Evolutionary conservation across 2,888 invertebrate genomes (phyloP).

Genomic region (Clostera curtula): DNA sequence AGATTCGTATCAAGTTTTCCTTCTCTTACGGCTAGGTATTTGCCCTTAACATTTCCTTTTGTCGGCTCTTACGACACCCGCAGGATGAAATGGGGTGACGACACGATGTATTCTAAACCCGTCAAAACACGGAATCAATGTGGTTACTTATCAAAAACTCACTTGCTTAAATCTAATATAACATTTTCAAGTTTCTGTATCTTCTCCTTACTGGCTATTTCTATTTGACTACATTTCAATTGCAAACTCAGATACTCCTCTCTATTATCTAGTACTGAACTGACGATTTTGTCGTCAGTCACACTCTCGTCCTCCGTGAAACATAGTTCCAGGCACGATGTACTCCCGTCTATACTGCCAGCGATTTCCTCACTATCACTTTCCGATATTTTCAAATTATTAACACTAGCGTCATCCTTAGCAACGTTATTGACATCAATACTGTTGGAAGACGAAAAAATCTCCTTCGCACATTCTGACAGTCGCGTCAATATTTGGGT

Average conservation of each 20-base stretch:
- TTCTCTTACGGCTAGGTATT: no score
- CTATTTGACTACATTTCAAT: conserved; percentile 66
- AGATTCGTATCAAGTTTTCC: no score
- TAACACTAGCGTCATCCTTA: conserved; percentile 57
- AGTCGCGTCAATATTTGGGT: conserved; percentile 62
- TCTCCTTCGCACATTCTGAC: conserved; percentile 69
- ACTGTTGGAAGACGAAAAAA: conserved; percentile 63
- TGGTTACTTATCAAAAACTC: no score
- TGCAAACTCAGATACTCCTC: conserved; percentile 69
- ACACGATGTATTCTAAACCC: no score
- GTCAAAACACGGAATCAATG: no score
- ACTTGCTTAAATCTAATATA: conserved; percentile 79
- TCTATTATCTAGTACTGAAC: conserved; percentile 51
- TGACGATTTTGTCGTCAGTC: conserved; percentile 47
- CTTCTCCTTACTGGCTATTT: conserved; percentile 60
- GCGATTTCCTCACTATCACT: conserved; percentile 67
- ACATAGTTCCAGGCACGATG: conserved; percentile 64
- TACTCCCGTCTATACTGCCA: conserved; percentile 64
- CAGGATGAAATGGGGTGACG: no score
- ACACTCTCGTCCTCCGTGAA: conserved; percentile 64
- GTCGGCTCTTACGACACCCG: no score
- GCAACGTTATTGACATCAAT: conserved; percentile 51
- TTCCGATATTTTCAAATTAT: conserved; percentile 62
- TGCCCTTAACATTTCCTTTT: no score
- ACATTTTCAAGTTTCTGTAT: conserved; percentile 67